Evolutionary conservation across 2,113 vertebrate species (phyloP), one percentile per base, ranked within the genome.

Genomic region (Oostethus manadensis): DNA sequence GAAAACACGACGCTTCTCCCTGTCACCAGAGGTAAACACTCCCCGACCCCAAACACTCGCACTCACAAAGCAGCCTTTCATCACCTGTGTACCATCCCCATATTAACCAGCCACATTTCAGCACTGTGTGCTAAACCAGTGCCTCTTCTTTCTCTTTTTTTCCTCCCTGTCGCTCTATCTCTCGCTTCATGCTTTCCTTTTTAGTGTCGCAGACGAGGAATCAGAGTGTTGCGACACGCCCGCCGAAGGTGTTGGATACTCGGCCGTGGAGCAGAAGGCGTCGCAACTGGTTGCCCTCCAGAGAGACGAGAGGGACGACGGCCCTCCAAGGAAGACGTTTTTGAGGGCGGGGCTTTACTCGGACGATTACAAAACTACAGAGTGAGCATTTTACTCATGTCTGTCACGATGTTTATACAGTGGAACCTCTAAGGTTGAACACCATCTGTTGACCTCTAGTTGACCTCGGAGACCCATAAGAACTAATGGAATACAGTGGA

Each of bases 301-400:
- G 66, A 89, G 89, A 35, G 92, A 94, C 87, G 93, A 93, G 76
- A 90, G 90, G 66, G 81, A 88, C 0, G 87, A 91, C 13, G 87
- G 86, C 3, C 89, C 92, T 54, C 93, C 94, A 54, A 93, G 91
- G 84, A 99, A 99, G 89, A 96, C 87, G 55, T 98, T 93, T 83
- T 91, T 98, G 88, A 96, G 91, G 79, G 95, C 96, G 18, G 97
- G 97, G 61, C 93, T 99, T 68, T 99, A 96, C 88, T 98, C 97
- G 10, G 94, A 99, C 14, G 93, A 95, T 74, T 98, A 95, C 88
- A 99, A 99, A 92, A 96, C 89, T 20, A 86, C 90, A 70, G 93
- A 97, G 96, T 99, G 81, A 94, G 97, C 93, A 10, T n/a, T 9
- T 47, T 6, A 10, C 21, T 40, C 29, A 22, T 57, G 10, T 23